Evolutionary conservation across 53 echinoderm and acorn worm genomes (phyloP), one percentile per base, ranked within the genome.

Genomic region (Paracentrotus lividus): DNA sequence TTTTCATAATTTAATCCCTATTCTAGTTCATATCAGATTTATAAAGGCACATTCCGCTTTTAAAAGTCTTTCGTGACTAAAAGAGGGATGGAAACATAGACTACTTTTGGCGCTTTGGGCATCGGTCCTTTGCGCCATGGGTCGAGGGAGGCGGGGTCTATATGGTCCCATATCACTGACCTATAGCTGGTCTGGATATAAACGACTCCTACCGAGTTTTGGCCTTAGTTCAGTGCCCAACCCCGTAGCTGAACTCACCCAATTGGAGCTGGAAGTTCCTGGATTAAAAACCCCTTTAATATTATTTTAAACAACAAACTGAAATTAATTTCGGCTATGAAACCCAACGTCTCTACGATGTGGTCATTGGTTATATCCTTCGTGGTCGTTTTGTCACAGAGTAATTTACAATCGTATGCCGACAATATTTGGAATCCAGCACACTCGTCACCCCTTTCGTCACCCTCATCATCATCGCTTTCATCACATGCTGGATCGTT

Each of bases 181-280:
- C n/a, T n/a, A n/a, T n/a, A n/a, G n/a, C n/a, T n/a, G n/a, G n/a
- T n/a, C n/a, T n/a, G n/a, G n/a, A n/a, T n/a, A n/a, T 10, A 72
- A 72, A 72, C 36, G 40, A 14, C 20, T 3, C 16, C 40, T 40
- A 20, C 36, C 40, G 2, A 38, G 18, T 32, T 72, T 40, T 36
- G 20, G 36, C 72, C 72, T 72, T 72, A 72, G 72, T 72, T 38
- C 72, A 72, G 72, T 72, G 18, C 72, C 36, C 6, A 38, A 40
- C 36, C 36, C 40, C 18, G 3, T 5, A 38, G 40, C 72, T 40
- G 40, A 18, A 38, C 72, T 72, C 72, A 40, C 21, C 27, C 36
- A 18, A 13, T 13, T 31, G 2, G 31, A 29, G 31, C 64, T 29
- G 27, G 31, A 9, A 64, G 64, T 64, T 27, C 64, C 13, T 64